A percentile compares a stretch with the other conserved stretches of the same genome.
phyloP scores from a whole-genome alignment of 1,140 invertebrate genomes.

The Microplitis mediator region DNA sequence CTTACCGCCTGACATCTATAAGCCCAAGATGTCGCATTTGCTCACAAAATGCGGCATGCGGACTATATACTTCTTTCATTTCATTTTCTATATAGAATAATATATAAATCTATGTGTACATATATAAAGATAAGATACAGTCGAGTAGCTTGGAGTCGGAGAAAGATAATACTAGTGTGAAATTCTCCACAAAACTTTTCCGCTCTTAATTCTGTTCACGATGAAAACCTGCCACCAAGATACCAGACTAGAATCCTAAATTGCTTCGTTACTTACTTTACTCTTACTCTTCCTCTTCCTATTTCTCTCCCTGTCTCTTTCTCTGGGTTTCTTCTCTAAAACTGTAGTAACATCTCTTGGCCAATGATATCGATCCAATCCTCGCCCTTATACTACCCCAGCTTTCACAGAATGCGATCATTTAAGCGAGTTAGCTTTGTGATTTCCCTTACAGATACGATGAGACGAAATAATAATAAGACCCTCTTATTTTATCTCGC shows the following conservation, averaged over 20 bases:
- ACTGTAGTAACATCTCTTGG: not conserved
- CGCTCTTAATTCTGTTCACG: conserved; percentile 13
- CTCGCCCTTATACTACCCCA: not conserved
- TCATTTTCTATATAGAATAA: too few species aligned
- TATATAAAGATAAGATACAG: too few species aligned
- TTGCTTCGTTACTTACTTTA: conserved; percentile 15
- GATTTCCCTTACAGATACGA: not conserved
- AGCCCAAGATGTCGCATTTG: too few species aligned
- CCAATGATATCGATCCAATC: conserved; percentile 10
- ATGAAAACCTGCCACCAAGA: not conserved
- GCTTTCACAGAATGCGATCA: not conserved
- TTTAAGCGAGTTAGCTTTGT: conserved; percentile 7
- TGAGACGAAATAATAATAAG: not conserved
- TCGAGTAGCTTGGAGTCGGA: not conserved
- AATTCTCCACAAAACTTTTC: not conserved
- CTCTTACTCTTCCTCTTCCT: too few species aligned
- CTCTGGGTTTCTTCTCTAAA: not conserved
- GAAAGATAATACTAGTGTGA: not conserved
- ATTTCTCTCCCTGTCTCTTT: too few species aligned
- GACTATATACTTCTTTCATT: too few species aligned
- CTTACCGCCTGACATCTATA: too few species aligned
- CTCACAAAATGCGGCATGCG: too few species aligned
- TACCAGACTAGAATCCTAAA: conserved; percentile 16
- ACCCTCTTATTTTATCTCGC: not conserved
- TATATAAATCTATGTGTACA: too few species aligned